phyloP scores from a whole-genome alignment of 2,888 invertebrate genomes.

The Drosophila ustulata region DNA sequence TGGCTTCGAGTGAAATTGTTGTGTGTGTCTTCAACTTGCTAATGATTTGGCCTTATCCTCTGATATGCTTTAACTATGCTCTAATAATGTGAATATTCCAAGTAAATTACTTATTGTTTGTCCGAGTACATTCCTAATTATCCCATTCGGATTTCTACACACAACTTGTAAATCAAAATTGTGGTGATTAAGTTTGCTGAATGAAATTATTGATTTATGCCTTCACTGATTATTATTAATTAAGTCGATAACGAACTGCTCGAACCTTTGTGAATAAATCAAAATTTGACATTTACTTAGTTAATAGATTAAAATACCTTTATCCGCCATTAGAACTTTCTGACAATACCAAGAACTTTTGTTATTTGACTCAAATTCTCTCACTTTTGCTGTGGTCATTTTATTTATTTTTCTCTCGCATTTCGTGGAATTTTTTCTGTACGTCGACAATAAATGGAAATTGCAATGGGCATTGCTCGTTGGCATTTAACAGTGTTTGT shows the following conservation, averaged over 20 bases:
- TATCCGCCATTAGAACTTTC: neutral
- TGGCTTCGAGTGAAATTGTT: neutral
- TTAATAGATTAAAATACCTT: neutral
- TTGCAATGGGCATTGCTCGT: slow-evolving; percentile 24
- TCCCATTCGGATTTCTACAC: too few species aligned
- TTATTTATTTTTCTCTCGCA: slow-evolving; percentile 7
- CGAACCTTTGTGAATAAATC: neutral
- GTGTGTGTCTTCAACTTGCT: neutral
- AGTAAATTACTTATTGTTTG: too few species aligned
- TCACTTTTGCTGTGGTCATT: neutral
- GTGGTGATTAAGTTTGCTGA: too few species aligned
- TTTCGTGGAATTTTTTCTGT: slow-evolving; percentile 19
- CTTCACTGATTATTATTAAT: neutral
- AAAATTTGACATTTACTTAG: neutral
- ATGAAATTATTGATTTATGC: neutral
- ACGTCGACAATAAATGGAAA: slow-evolving; percentile 13
- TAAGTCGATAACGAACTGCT: neutral
- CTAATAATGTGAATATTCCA: too few species aligned
- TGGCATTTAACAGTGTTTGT: slow-evolving; percentile 39
- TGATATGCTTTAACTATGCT: neutral
- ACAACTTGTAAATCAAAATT: too few species aligned
- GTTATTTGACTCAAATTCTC: neutral
- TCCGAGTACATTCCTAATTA: too few species aligned
- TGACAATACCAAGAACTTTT: neutral
- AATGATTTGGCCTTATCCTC: neutral